phyloP scores from a whole-genome alignment of 2,113 vertebrate genomes.

The Macrotis lagotis region DNA sequence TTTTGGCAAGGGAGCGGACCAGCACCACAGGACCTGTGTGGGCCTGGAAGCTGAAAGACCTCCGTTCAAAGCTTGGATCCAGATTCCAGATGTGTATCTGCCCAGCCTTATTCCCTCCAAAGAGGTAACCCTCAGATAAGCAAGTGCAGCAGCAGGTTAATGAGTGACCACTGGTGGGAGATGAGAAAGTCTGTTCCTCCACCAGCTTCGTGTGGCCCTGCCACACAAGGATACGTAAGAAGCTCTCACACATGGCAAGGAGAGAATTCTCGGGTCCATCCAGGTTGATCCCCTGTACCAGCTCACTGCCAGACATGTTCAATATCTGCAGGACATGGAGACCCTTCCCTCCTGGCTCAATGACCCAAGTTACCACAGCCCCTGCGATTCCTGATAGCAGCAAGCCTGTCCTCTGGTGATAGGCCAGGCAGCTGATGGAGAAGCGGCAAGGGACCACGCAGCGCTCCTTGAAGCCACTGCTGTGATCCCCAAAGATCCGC shows the following conservation, averaged over 20 bases:
- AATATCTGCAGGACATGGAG: slow-evolving; percentile 59
- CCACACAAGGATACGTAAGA: slow-evolving; percentile 59
- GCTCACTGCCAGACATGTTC: slow-evolving; percentile 33
- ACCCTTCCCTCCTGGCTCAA: slow-evolving; percentile 38
- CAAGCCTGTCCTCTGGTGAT: slow-evolving; percentile 57
- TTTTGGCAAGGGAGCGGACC: slow-evolving; percentile 53
- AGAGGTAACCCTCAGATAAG: slow-evolving; percentile 70
- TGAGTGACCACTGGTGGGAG: slow-evolving; percentile 17
- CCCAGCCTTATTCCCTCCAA: slow-evolving; percentile 69
- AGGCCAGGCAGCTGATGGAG: slow-evolving; percentile 76
- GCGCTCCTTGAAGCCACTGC: slow-evolving; percentile 50
- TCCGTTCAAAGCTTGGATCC: slow-evolving; percentile 8
- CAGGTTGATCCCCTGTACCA: slow-evolving; percentile 67
- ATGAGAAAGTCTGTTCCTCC: slow-evolving; percentile 51
- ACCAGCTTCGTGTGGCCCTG: slow-evolving; percentile 53
- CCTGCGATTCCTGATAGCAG: slow-evolving; percentile 76
- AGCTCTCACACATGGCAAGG: slow-evolving; percentile 72
- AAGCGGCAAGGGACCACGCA: slow-evolving; percentile 53
- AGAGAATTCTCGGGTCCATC: slow-evolving; percentile 46
- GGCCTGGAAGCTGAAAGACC: slow-evolving; percentile 76
- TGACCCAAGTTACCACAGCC: slow-evolving; percentile 74
- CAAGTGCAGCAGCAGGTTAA: slow-evolving; percentile 68
- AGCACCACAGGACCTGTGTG: slow-evolving; percentile 66
- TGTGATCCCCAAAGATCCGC: slow-evolving; percentile 76
- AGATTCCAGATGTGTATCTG: slow-evolving; percentile 75